Evolutionary conservation across 2,113 vertebrate genomes (phyloP).

Genomic region (Quiscalus mexicanus): DNA sequence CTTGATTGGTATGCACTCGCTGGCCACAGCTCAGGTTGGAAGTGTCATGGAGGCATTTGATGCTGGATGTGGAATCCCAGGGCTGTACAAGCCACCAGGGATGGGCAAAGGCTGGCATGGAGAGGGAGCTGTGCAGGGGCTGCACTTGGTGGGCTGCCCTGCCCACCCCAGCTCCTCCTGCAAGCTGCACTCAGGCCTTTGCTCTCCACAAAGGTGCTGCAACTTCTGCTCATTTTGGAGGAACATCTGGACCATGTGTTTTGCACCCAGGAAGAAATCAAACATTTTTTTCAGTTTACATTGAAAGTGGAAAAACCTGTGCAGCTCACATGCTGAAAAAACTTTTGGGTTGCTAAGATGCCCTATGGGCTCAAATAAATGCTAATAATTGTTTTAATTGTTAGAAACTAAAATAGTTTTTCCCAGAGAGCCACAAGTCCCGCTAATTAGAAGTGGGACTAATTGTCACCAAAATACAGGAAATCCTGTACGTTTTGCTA

Average conservation of each 20-base stretch:
- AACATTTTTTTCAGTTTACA: neutral
- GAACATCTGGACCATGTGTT: neutral
- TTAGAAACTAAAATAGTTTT: neutral
- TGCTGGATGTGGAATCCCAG: neutral
- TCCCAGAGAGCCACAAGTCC: neutral
- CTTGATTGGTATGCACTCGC: neutral
- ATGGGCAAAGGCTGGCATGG: rapidly evolving
- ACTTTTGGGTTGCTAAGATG: neutral
- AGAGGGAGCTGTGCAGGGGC: rapidly evolving
- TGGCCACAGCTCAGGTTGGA: neutral
- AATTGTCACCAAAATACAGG: neutral
- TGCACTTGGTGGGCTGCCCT: rapidly evolving
- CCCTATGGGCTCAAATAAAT: neutral
- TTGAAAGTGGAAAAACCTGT: neutral
- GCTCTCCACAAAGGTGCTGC: neutral
- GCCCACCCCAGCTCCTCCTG: neutral
- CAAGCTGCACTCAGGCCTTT: rapidly evolving
- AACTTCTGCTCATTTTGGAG: neutral
- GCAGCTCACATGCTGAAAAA: neutral
- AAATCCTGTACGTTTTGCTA: neutral
- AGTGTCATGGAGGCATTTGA: neutral
- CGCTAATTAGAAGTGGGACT: neutral
- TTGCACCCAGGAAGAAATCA: neutral
- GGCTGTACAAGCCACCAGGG: rapidly evolving
- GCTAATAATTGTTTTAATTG: neutral